phyloP scores from a whole-genome alignment of 2,888 invertebrate species.

The Ichneumon xanthorius region DNA sequence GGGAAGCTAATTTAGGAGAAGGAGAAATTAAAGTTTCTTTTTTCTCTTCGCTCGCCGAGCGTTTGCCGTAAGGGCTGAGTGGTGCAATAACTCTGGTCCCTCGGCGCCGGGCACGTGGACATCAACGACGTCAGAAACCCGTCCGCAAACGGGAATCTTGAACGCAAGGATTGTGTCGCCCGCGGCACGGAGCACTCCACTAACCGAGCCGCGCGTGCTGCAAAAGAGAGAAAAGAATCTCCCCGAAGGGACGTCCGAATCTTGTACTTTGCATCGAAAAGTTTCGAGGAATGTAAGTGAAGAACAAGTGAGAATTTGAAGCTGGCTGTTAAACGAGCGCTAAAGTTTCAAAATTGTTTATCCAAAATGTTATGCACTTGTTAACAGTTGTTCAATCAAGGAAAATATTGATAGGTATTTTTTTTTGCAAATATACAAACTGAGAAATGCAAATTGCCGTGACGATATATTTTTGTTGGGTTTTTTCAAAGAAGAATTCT shows the following conservation, averaged over 20 bases:
- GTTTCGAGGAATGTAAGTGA: conserved; percentile 41
- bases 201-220: not conserved
- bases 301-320: conserved; percentile 51
- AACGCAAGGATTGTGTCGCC: conserved; percentile 42
- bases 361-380: not conserved
- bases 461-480: no score
- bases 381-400: no score
- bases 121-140: conserved; percentile 19
- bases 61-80: conserved; percentile 58
- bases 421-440: no score
- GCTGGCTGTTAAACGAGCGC: conserved; percentile 4
- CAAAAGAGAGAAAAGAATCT: not conserved
- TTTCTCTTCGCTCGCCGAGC: conserved; percentile 32
- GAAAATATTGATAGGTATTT: no score
- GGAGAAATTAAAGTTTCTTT: conserved; percentile 72
- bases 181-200: conserved; percentile 18
- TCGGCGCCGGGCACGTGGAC: conserved; percentile 45
- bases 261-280: conserved; percentile 50
- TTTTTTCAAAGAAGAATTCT: not conserved
- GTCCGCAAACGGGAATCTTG: conserved; percentile 15
- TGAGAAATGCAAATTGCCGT: no score
- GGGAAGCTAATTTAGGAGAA: conserved; percentile 74
- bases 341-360: not conserved
- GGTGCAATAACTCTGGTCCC: conserved; percentile 61
- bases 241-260: conserved; percentile 14